These are phyloP conservation scores for Pseudotriccus pelzelni DNA, from an alignment of 2,797 vertebrate species.

Conservation along the genomic window DNA sequence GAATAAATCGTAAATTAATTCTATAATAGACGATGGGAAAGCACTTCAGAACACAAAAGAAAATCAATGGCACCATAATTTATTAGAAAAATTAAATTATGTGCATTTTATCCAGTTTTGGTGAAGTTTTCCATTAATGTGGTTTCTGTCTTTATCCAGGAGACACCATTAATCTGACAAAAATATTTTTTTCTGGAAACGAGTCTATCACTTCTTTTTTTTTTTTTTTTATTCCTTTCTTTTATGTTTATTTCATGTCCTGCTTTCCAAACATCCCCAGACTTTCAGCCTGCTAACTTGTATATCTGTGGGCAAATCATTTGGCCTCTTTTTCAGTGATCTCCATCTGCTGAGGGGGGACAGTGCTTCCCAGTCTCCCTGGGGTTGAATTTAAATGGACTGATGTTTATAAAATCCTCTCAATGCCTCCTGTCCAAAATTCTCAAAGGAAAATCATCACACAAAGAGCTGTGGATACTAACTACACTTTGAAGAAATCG, in stretches of 20 bases:
- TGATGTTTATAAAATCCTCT: slow-evolving; percentile 12
- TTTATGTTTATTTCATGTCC: background rate
- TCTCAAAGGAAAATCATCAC: background rate
- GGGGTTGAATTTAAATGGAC: background rate
- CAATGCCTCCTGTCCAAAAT: background rate
- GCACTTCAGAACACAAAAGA: background rate
- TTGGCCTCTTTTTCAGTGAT: background rate
- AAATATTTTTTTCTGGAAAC: background rate
- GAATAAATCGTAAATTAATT: slow-evolving; percentile 12
- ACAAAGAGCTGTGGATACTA: background rate
- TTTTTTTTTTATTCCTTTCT: accelerated
- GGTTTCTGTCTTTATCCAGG: background rate
- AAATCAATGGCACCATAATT: background rate
- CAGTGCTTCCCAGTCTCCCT: background rate
- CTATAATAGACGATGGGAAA: background rate
- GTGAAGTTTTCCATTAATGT: background rate
- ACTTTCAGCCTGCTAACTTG: background rate
- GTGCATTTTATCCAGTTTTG: background rate
- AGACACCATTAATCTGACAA: background rate
- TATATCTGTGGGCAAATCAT: background rate
- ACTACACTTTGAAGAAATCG: background rate
- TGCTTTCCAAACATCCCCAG: background rate
- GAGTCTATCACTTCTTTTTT: background rate
- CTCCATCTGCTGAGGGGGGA: background rate
- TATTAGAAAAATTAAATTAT: background rate